Evolutionary conservation across 1,140 invertebrate genomes (phyloP).

Genomic region (Danaus melanippus): DNA sequence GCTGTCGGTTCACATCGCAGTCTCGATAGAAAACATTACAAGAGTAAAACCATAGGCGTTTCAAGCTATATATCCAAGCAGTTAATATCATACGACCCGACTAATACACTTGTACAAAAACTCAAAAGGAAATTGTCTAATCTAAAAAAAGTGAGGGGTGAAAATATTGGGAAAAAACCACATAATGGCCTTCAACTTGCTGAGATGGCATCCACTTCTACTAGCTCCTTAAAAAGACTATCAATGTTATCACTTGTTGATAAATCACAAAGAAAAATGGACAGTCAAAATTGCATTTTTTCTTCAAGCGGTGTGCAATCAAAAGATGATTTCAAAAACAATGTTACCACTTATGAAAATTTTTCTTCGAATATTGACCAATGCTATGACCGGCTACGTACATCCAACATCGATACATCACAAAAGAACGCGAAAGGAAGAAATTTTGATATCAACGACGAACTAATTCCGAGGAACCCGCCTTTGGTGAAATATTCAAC

Average conservation of each 20-base stretch:
- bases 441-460: constrained; percentile 55
- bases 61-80: constrained; percentile 68
- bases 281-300: constrained; percentile 61
- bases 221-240: constrained; percentile 55
- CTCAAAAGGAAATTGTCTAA: constrained; percentile 69
- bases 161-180: constrained; percentile 60
- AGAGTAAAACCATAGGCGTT: constrained; percentile 63
- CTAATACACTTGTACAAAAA: constrained; percentile 64
- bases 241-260: constrained; percentile 62
- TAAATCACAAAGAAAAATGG: constrained; percentile 54
- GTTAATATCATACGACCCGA: constrained; percentile 62
- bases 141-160: constrained; percentile 66
- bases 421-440: constrained; percentile 50
- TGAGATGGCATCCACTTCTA: constrained; percentile 58
- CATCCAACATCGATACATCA: constrained; percentile 34
- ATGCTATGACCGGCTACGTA: constrained; percentile 56
- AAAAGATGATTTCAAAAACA: constrained; percentile 52
- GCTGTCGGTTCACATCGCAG: constrained; percentile 58
- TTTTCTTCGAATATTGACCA: constrained; percentile 64
- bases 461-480: constrained; percentile 38
- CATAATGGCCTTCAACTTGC: constrained; percentile 61
- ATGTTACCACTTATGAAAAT: constrained; percentile 54
- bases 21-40: constrained; percentile 64
- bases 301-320: constrained; percentile 48
- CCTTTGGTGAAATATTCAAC: constrained; percentile 60